Base-by-base conservation (phyloP, 2,888 invertebrate genomes). In the Priocnemis perturbator region DNA sequence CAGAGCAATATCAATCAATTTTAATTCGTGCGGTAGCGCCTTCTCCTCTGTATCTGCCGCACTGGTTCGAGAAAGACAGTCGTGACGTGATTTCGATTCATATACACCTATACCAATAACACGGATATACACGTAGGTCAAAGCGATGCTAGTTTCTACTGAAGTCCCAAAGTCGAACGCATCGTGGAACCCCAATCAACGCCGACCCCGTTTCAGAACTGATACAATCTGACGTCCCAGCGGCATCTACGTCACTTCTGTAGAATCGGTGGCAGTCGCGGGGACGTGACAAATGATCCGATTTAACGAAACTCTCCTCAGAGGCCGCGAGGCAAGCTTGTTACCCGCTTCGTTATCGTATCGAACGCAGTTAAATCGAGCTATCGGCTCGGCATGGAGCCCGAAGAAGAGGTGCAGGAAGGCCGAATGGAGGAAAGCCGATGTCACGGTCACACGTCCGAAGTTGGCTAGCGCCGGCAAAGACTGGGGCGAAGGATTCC, bases 251-350 rank as follows among this genome's bases (percentile, higher is more conserved):
- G 66, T 69, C 65, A 61, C 50, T 26, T 57, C 21, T 14, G 3
- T 15, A 61, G 73, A 66, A 60, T 58, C 60, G 62, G 60, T 64
- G 67, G 67, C 61, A 69, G 64, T 50, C 60, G 72, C 47, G 52
- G 52, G 60, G 57, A 72, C 67, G 77, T 83, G 82, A 83, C 81
- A 83, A 83, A 83, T 82, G 83, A 83, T 82, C 74, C 77, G 79
- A 67, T 78, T 75, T 76, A 73, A 81, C 76, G 74, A 78, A 83
- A 83, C 74, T 69, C 71, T 72, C 64, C 65, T 69, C 55, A 60
- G 62, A 44, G 57, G 64, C 45, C 17, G 50, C 56, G n/a, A 53
- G 57, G 60, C 67, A 64, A 57, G 67, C 73, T 81, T 81, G 78
- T 80, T 80, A 73, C 71, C 52, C 65, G 67, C 48, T 74, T 77